Evolutionary conservation across 2,113 vertebrate genomes (phyloP).

Genomic region (Periophthalmodon schlosseri): DNA sequence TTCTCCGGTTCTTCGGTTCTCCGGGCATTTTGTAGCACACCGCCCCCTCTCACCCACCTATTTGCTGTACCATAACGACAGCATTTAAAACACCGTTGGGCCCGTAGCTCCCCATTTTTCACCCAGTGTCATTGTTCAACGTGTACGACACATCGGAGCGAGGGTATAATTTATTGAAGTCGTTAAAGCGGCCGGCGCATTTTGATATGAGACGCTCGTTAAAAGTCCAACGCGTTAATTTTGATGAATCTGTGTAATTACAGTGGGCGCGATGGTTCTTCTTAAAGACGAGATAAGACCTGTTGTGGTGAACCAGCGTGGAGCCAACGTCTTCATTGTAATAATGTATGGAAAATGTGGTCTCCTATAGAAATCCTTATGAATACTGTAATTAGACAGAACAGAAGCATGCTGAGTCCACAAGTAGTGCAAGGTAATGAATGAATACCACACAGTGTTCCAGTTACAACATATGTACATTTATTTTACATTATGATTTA

Average conservation of each 20-base stretch:
- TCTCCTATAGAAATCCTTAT: neutral
- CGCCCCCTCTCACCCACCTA: neutral
- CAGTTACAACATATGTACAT: neutral
- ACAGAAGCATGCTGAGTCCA: neutral
- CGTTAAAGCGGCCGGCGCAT: conserved; percentile 30
- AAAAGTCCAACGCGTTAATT: conserved; percentile 38
- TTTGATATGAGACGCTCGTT: conserved; percentile 51
- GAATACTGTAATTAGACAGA: neutral
- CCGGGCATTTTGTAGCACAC: neutral
- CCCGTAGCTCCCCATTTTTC: conserved; percentile 3
- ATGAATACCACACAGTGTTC: neutral
- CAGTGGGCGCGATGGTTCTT: neutral
- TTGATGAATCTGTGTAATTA: conserved; percentile 43
- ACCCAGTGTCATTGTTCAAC: conserved; percentile 13
- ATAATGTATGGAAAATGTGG: neutral
- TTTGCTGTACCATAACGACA: conserved; percentile 17
- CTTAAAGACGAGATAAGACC: neutral
- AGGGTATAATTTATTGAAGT: conserved; percentile 32
- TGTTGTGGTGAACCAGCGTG: neutral
- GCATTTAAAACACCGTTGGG: conserved; percentile 6
- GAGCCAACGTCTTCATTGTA: neutral
- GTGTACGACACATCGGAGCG: conserved; percentile 14
- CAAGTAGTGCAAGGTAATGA: neutral
- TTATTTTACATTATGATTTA: neutral
- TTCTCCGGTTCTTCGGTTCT: conserved; percentile 39